Evolutionary conservation across 2,797 vertebrate genomes (phyloP).

Genomic region (Tokudaia tokunoshimensis): DNA sequence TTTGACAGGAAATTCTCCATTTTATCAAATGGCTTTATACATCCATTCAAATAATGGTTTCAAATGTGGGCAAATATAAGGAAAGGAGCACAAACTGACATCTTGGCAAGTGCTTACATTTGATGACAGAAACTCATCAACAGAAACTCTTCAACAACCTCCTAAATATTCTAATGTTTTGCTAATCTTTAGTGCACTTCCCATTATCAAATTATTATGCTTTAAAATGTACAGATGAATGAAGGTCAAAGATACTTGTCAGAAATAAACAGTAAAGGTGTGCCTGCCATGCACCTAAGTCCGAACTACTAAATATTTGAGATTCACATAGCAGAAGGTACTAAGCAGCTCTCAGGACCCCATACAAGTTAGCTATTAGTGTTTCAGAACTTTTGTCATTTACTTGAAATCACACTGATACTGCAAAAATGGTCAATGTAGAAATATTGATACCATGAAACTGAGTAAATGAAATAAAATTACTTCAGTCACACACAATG

Average conservation of each 20-base stretch:
- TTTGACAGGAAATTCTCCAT: no score
- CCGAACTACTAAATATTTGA: not conserved
- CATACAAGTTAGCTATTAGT: not conserved
- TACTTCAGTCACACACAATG: accelerated
- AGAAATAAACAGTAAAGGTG: no score
- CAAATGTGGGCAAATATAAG: not conserved
- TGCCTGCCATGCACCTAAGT: not conserved
- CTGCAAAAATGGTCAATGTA: not conserved
- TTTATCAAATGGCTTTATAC: no score
- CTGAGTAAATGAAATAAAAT: not conserved
- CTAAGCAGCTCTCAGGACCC: not conserved
- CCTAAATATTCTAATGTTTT: not conserved
- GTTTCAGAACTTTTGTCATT: not conserved
- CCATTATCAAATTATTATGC: not conserved
- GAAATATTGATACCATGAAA: not conserved
- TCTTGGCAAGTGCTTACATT: not conserved
- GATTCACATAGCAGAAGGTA: not conserved
- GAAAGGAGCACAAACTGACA: not conserved
- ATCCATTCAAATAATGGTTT: no score
- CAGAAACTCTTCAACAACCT: not conserved
- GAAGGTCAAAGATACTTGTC: not conserved
- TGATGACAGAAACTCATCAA: not conserved
- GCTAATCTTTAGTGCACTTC: not conserved
- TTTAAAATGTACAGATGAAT: not conserved
- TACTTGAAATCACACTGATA: not conserved